Base-by-base conservation (phyloP, 1,140 invertebrate species). In the Macrotrachela quadricornifera region DNA sequence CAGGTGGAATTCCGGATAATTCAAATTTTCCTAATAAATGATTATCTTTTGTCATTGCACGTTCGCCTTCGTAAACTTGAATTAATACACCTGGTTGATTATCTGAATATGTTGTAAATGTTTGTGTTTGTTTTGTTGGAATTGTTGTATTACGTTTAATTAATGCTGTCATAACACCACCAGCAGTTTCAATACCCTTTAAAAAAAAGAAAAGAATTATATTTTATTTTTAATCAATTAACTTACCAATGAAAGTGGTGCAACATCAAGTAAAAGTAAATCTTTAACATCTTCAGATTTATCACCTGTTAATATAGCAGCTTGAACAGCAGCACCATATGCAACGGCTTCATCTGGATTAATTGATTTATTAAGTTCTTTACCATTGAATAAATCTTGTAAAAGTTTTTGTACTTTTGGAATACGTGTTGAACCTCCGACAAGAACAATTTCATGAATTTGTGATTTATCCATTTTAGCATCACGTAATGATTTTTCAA, bases 351-450 rank as follows among this genome's bases (percentile, higher is more conserved):
- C 87, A 73, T 94, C 88, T 43, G 88, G 88, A 57, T 70, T 70
- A 59, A 70, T 69, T 52, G 63, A 64, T 64, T 91, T 92, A 77
- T 92, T 95, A 52, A 95, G 74, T 70, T 94, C 86, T 71, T 94
- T 94, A 54, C 88, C 91, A 59, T 90, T 90, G 67, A 81, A 94
- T 75, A 88, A 90, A 67, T 91, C 84, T 64, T 88, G 82, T 44
- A 92, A 72, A 43, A 91, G 73, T 64, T 88, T 88, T 72, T 95
- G 90, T 54, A 96, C 84, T 70, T 94, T 95, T 44, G 91, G 91
- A 61, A 96, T 96, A 73, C 91, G 80, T 40, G 91, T 95, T n/a
- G 90, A 95, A 40, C 91, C 91, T 59, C 91, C 91, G 47, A 96
- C 90, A 36, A 96, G 71, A 37, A 96, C 90, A 60, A 96, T 90